phyloP scores from a whole-genome alignment of 2,797 vertebrate species.

The Parambassis ranga region DNA sequence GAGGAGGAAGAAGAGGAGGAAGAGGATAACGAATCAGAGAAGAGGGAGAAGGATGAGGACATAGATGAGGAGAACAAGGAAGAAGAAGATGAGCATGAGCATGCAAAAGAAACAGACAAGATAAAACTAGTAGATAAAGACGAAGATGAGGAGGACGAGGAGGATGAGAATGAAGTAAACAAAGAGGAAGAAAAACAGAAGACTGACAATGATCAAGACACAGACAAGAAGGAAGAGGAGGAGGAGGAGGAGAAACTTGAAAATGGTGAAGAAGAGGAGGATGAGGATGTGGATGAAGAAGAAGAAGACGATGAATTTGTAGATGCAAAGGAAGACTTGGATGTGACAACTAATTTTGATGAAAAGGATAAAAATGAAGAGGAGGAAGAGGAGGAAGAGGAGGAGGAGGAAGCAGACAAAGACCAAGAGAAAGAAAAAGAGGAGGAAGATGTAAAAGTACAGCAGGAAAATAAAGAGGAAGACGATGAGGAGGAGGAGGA shows the following conservation, averaged over 20 bases:
- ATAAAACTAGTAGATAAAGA: background rate
- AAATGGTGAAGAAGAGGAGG: background rate
- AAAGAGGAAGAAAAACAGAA: background rate
- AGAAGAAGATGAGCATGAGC: background rate
- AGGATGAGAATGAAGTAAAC: background rate
- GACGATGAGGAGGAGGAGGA: rapidly evolving
- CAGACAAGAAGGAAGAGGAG: background rate
- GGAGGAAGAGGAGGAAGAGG: background rate
- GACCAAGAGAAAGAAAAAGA: background rate
- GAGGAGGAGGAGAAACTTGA: background rate
- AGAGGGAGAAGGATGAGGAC: too few relatives aligned
- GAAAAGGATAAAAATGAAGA: too few relatives aligned
- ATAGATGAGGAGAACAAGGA: background rate
- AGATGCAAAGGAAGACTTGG: background rate
- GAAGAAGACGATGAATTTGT: background rate
- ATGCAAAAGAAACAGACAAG: too few relatives aligned
- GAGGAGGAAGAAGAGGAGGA: background rate
- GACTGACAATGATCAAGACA: background rate
- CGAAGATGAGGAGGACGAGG: background rate
- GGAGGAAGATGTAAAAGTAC: background rate
- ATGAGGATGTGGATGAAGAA: background rate
- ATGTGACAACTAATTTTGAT: too few relatives aligned
- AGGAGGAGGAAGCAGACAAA: background rate
- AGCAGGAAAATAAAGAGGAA: background rate
- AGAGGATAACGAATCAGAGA: background rate